phyloP scores from a whole-genome alignment of 2,113 vertebrate species.

The Carlito syrichta region DNA sequence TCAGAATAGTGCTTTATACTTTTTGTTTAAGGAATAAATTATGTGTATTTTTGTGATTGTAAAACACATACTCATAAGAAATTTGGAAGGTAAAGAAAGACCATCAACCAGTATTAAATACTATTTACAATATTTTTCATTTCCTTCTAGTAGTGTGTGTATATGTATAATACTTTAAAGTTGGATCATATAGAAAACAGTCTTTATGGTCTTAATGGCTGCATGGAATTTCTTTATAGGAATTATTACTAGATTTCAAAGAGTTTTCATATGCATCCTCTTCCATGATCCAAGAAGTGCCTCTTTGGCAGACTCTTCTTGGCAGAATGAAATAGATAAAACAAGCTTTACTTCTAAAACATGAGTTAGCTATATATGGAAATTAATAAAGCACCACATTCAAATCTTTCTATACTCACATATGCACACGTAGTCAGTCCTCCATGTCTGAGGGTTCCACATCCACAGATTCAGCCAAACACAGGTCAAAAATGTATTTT shows the following conservation, averaged over 20 bases:
- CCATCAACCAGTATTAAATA: neutral
- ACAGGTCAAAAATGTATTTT: neutral
- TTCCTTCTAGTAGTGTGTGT: neutral
- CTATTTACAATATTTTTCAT: neutral
- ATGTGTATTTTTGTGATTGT: neutral
- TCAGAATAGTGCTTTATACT: neutral
- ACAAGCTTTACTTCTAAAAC: neutral
- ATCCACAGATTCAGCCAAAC: neutral
- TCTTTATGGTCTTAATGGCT: neutral
- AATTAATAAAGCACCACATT: constrained; percentile 26
- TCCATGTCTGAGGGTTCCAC: neutral
- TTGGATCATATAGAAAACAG: neutral
- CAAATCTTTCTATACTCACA: neutral
- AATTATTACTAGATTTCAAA: neutral
- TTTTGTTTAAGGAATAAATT: constrained; percentile 16
- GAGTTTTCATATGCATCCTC: neutral
- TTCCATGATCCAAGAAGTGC: neutral
- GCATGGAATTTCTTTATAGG: neutral
- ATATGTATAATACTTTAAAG: neutral
- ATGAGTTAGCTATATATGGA: neutral
- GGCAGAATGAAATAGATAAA: neutral
- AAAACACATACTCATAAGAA: neutral
- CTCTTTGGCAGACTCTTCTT: neutral
- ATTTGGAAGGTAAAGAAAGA: neutral
- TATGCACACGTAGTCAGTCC: neutral